A percentile compares a stretch with the other conserved stretches of the same genome.
Conservation (phyloP, 2,888 invertebrate species). For the Zeuzera pyrina region DNA sequence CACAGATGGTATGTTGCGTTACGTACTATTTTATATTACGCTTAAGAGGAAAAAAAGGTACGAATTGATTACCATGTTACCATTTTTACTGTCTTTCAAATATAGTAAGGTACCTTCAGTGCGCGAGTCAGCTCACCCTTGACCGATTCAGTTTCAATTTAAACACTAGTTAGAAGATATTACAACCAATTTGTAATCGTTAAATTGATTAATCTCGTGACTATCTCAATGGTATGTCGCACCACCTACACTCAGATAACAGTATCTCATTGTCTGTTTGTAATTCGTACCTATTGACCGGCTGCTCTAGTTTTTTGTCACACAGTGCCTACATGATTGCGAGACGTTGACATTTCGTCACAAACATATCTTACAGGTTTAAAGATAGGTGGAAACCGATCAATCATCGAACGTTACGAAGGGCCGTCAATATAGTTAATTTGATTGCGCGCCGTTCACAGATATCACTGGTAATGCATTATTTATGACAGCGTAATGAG, state of each 20-base stretch:
- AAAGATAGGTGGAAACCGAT: neutral
- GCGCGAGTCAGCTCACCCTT: too few relatives aligned
- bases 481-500: too few relatives aligned
- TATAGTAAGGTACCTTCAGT: too few relatives aligned
- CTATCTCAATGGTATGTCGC: neutral
- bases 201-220: neutral
- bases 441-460: neutral
- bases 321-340: neutral
- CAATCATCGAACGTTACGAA: neutral
- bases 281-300: neutral
- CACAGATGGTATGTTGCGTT: too few relatives aligned
- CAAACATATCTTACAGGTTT: neutral
- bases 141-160: too few relatives aligned
- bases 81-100: too few relatives aligned
- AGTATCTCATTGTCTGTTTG: constrained; percentile 2
- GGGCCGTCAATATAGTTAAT: neutral
- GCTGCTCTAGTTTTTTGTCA: constrained; percentile 1
- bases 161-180: too few relatives aligned
- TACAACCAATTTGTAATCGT: neutral
- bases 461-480: too few relatives aligned
- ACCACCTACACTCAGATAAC: neutral
- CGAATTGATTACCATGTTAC: too few relatives aligned
- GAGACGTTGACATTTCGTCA: constrained; percentile 1
- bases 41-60: too few relatives aligned
- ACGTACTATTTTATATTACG: too few relatives aligned